Evolutionary conservation across 1,140 invertebrate genomes (phyloP), one percentile per base, ranked within the genome.

Genomic region (Asbolus verrucosus): DNA sequence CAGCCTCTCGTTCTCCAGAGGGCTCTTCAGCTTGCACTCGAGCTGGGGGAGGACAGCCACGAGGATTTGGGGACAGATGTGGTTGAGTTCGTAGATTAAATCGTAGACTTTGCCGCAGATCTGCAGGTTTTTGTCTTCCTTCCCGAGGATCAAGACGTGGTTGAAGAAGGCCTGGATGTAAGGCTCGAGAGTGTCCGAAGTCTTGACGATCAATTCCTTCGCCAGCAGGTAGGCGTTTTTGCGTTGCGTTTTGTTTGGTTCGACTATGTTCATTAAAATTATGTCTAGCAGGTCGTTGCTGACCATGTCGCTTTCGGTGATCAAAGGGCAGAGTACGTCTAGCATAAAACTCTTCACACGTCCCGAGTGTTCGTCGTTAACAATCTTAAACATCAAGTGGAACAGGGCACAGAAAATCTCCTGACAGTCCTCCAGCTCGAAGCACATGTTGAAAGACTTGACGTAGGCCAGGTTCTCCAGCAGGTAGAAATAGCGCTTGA

Each of bases 401-500:
- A 98, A 98, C 0, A 99, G 85, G 33, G 91, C 90, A 78, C 94
- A 96, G 81, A 98, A 97, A 76, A 98, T 98, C 82, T 97, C 94
- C 83, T 98, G 95, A 76, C 93, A 97, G 81, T 98, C 96, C 82
- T 98, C 96, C 31, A 98, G 82, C 81, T 99, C 97, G 81, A 98
- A 96, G 82, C 97, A 98, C 91, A 99, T 98, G 82, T 98, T 98
- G 82, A 99, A 99, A 0, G 96, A 97, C 81, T 99, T 99, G 14
- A 98, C 96, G 83, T 97, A 98, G 6, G 96, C 96, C 69, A 99
- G 86, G 83, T 98, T 99, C 85, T 98, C 93, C 67, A 96, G 83
- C 39, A 94, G 84, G 83, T 99, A 99, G 83, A 98, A 98, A 81
- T 98, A 99, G 73, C 97, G 82, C 68, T 98, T 99, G 81, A 98